phyloP scores from a whole-genome alignment of 2,113 vertebrate genomes.

The Microcebus griseorufus region DNA sequence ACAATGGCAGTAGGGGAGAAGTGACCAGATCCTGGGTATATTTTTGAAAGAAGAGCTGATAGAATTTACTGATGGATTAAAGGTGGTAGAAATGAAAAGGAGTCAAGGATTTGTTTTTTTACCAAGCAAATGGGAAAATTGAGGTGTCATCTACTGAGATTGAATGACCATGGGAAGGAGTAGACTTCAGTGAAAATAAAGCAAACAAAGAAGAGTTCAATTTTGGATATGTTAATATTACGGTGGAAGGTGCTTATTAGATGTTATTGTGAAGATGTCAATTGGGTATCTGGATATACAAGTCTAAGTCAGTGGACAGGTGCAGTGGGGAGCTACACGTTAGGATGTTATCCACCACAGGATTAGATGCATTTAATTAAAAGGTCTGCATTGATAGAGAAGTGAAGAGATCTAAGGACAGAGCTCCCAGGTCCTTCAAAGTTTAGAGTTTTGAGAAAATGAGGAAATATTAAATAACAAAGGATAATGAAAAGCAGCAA shows the following conservation, averaged over 20 bases:
- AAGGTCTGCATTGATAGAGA: neutral
- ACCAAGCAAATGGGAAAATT: neutral
- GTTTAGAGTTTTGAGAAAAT: neutral
- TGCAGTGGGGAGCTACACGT: neutral
- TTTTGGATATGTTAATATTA: neutral
- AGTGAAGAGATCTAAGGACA: neutral
- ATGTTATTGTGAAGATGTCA: neutral
- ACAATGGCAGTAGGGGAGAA: neutral
- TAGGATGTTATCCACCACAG: neutral
- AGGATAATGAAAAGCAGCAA: neutral
- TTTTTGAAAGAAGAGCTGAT: neutral
- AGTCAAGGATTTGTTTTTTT: neutral
- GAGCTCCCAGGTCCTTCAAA: neutral
- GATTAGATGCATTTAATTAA: neutral
- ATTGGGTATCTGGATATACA: neutral
- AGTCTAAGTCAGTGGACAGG: neutral
- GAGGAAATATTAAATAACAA: neutral
- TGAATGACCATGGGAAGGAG: neutral
- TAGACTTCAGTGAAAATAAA: neutral
- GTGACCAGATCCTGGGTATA: neutral
- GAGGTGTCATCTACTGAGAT: neutral
- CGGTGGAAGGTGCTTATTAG: neutral
- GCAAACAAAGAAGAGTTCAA: neutral
- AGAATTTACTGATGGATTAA: neutral
- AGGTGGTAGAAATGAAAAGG: neutral